A percentile compares a stretch with the other conserved stretches of the same genome.
Evolutionary conservation across 2,113 vertebrate species (phyloP).

Genomic region (Oreochromis spilurus): DNA sequence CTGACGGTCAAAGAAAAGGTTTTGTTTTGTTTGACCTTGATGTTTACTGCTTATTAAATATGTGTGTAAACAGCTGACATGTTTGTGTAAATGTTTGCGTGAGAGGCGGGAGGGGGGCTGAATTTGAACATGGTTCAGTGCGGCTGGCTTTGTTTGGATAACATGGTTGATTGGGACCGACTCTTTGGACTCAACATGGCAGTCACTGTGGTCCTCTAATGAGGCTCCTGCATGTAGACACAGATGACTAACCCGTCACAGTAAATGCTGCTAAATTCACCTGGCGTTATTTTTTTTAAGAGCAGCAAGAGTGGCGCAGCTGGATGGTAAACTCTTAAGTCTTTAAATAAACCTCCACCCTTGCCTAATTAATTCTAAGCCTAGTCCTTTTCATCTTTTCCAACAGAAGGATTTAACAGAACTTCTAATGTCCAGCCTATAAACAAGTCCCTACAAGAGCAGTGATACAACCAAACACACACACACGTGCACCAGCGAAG

Average conservation of each 20-base stretch:
- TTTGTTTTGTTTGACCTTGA: constrained; percentile 33
- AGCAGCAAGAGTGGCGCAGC: neutral
- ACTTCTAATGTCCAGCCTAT: neutral
- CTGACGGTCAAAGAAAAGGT: neutral
- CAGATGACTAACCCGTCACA: neutral
- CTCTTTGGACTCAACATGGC: neutral
- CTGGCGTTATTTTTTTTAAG: neutral
- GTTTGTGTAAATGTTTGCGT: neutral
- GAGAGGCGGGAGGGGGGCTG: neutral
- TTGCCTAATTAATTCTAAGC: neutral
- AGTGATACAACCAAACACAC: neutral
- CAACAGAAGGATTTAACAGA: neutral
- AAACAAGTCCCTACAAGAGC: neutral
- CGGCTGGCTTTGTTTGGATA: neutral
- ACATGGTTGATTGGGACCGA: neutral
- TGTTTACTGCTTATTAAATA: constrained; percentile 26
- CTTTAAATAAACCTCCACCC: neutral
- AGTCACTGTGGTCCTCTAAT: neutral
- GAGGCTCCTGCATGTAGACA: neutral
- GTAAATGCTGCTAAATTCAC: neutral
- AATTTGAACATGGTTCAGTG: neutral
- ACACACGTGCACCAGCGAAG: constrained; percentile 12
- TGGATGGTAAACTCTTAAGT: neutral
- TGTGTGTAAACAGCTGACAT: constrained; percentile 16
- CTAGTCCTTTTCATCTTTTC: neutral